Evolutionary conservation across 2,113 vertebrate species (phyloP), one percentile per base, ranked within the genome.

Genomic region (Colossoma macropomum): DNA sequence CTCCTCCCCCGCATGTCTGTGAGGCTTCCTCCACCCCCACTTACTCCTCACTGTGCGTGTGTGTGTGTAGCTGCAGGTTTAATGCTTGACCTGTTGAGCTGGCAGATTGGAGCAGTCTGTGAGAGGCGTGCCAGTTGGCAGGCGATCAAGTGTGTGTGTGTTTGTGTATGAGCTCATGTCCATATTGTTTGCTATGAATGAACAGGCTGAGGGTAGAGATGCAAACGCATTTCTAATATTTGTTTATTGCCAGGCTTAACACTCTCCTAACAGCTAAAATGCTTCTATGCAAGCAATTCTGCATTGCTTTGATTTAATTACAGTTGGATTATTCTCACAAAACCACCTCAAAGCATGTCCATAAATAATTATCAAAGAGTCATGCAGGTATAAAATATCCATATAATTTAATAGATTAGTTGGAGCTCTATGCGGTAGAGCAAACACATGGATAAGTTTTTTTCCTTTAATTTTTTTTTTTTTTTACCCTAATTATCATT

Each of bases 61-160:
- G 34, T 80, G 52, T 71, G 32, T 80, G 32, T 71, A 1, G 48
- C n/a, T 9, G 56, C 38, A 45, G 34, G 79, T 80, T 21, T 73
- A 63, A 79, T 79, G 77, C 77, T 69, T 65, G 77, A 79, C 77
- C 77, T 79, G 77, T 79, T 68, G 77, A 54, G 63, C 77, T 54
- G 28, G 63, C 62, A 79, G 77, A 79, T 79, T 79, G 62, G 63
- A 79, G 63, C 45, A 54, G 28, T 79, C 77, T 79, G 62, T 8
- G 30, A 54, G 45, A 34, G 68, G 45, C 5, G 48, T 54, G 63
- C 77, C 77, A 79, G 63, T 69, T 79, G 77, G 77, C 77, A n/a
- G 32, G 63, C 3, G 3, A 34, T 68, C 77, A 79, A 79, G 28
- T 80, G 73, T 59, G 69, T 59, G 69, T 62, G 56, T 48, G 62